Evolutionary conservation across 2,113 vertebrate species (phyloP).

Genomic region (Nematolebias whitei): DNA sequence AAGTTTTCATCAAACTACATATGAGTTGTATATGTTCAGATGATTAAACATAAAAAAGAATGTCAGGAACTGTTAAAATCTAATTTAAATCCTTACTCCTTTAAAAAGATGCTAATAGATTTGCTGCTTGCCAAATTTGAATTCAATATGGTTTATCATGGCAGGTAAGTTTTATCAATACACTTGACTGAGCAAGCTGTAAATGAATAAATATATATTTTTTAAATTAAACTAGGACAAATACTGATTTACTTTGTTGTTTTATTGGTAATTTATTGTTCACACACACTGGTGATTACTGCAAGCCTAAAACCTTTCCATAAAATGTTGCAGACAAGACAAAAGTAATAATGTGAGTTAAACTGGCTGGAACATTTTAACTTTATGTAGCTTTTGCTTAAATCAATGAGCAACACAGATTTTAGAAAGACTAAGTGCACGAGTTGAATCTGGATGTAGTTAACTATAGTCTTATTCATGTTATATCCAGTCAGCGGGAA

Average conservation of each 20-base stretch:
- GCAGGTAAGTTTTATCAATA: too few relatives aligned
- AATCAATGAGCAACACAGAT: conserved; percentile 1
- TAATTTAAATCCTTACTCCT: neutral
- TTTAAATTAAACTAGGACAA: too few relatives aligned
- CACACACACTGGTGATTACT: neutral
- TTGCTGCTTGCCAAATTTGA: too few relatives aligned
- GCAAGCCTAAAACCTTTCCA: neutral
- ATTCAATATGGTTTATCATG: too few relatives aligned
- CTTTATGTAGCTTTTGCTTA: conserved; percentile 19
- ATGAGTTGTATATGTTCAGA: too few relatives aligned
- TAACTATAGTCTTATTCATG: conserved; percentile 11
- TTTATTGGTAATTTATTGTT: neutral
- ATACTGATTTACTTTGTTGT: neutral
- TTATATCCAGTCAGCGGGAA: conserved; percentile 35
- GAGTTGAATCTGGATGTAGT: neutral
- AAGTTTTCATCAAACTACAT: too few relatives aligned
- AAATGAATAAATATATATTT: too few relatives aligned
- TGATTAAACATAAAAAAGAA: too few relatives aligned
- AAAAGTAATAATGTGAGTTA: neutral
- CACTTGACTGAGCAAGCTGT: too few relatives aligned
- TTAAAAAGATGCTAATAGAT: too few relatives aligned
- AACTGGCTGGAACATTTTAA: neutral
- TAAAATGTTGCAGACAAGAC: neutral
- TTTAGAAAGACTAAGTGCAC: conserved; percentile 19
- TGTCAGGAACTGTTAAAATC: neutral